Base-by-base conservation (phyloP, 2,888 invertebrate species). In the Epicampocera succincta region DNA sequence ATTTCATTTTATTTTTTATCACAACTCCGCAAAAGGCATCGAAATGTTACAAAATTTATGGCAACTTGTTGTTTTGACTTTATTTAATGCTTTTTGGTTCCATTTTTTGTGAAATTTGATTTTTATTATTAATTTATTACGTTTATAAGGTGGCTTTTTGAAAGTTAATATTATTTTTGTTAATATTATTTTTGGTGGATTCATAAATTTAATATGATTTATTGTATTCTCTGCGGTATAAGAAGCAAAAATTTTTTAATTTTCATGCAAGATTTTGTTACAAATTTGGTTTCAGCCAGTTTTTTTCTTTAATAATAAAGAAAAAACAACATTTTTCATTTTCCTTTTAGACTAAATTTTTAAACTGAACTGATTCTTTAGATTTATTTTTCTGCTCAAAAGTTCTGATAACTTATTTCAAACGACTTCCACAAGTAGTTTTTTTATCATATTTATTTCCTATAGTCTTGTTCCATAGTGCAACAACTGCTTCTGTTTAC, bases 41-140 rank as follows among this genome's bases (percentile, higher is more conserved):
- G 65, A 74, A 78, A 71, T 78, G 46, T 82, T 82, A 38, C 74
- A 52, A 82, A 69, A 82, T 82, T 61, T 66, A 50, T 65, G 54
- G 60, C 56, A 75, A 75, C 54, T 71, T 78, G 82, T 78, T 78
- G 54, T 61, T 60, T 74, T 75, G 71, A 75, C 66, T 65, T 52
- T 52, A 73, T 65, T 73, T 54, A 46, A 48, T 76, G 25, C 52
- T 68, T 52, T 48, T 48, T 54, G 46, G 3, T 65, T 69, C 38
- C 40, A 42, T 76, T 76, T 81, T 33, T 33, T 33, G 78, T 82
- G 52, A 60, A 82, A 78, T 75, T 78, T 78, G 74, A 74, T 82
- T 82, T 78, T 82, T 74, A 82, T 82, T 82, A 74, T 82, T 33
- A 33, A 33, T 33, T 82, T 74, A 75, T 82, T 78, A 78, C 82